Evolutionary conservation across 2,113 vertebrate genomes (phyloP).

Genomic region (Acrocephalus arundinaceus): DNA sequence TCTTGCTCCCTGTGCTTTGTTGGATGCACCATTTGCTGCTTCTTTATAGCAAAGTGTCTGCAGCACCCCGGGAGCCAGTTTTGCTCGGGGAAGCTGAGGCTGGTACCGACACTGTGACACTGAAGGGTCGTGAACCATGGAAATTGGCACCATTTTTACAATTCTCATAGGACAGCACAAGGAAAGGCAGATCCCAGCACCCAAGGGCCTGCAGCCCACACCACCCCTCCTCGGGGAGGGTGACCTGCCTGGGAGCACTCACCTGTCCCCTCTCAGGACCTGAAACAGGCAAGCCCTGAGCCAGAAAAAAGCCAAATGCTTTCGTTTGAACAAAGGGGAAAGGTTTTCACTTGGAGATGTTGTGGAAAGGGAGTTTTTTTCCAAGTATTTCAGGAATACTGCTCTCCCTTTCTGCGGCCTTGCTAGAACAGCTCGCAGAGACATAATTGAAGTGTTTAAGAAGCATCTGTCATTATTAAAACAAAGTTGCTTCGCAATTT

Average conservation of each 20-base stretch:
- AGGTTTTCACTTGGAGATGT: not conserved
- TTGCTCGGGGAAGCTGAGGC: not conserved
- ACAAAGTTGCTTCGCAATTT: slow-evolving; percentile 48
- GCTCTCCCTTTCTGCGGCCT: not conserved
- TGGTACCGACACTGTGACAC: not conserved
- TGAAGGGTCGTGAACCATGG: rapidly evolving
- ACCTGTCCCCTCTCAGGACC: not conserved
- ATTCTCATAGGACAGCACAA: not conserved
- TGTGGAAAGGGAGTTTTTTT: not conserved
- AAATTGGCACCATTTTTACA: not conserved
- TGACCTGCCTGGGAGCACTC: not conserved
- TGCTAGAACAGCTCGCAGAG: not conserved
- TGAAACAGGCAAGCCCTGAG: not conserved
- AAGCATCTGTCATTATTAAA: slow-evolving; percentile 65
- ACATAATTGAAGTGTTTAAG: slow-evolving; percentile 26
- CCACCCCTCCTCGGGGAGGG: not conserved
- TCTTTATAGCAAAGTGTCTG: not conserved
- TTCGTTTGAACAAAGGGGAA: not conserved
- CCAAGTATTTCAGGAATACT: not conserved
- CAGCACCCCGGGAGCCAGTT: not conserved
- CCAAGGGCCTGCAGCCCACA: not conserved
- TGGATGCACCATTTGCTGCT: not conserved
- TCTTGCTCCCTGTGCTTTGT: not conserved
- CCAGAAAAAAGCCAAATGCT: not conserved
- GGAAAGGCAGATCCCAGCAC: not conserved